Conservation (phyloP, 2,113 vertebrate species). For the Protobothrops mucrosquamatus region DNA sequence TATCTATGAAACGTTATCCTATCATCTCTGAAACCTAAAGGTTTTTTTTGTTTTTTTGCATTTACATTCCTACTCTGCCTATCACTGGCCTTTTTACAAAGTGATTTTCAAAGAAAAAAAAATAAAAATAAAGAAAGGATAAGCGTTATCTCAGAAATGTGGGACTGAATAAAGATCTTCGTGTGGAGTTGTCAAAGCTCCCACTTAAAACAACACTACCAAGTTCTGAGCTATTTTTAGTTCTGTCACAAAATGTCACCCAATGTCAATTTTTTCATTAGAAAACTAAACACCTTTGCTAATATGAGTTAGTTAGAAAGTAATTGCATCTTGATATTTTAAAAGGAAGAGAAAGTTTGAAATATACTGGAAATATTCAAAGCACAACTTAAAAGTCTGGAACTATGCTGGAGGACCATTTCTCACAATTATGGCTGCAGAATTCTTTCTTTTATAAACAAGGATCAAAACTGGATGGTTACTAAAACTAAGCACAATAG, state of each 20-base stretch:
- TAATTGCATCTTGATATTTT: background rate
- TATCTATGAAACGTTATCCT: background rate
- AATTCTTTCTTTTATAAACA: background rate
- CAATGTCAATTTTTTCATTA: background rate
- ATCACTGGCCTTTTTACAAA: background rate
- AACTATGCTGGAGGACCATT: background rate
- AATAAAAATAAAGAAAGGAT: background rate
- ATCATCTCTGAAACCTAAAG: background rate
- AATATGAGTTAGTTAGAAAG: background rate
- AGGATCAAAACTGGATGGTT: background rate
- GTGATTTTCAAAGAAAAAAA: background rate
- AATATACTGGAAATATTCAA: background rate
- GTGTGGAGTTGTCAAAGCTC: background rate
- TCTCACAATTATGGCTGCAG: background rate
- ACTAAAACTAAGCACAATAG: background rate
- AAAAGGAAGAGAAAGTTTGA: background rate
- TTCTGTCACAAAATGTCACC: background rate
- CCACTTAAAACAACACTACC: background rate
- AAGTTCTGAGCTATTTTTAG: background rate
- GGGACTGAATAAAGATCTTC: background rate
- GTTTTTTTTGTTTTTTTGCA: background rate
- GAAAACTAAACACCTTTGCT: background rate
- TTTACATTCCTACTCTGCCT: background rate
- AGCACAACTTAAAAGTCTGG: background rate
- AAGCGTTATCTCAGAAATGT: background rate